These are phyloP conservation scores for Arge pagana DNA, from an alignment of 2,888 invertebrate species.

Conservation along the genomic window DNA sequence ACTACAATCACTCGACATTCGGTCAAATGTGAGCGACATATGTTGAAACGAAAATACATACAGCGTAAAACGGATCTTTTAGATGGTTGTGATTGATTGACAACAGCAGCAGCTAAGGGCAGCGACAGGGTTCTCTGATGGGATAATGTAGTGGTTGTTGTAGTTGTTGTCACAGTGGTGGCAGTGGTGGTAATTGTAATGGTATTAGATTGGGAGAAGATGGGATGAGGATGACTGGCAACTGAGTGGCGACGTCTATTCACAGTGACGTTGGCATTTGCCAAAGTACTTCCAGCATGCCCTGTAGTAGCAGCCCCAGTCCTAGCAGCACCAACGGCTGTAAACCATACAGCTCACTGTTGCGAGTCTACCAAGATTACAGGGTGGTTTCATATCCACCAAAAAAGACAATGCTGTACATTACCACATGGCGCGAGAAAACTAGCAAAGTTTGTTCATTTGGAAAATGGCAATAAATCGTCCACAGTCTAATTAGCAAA, in stretches of 20 bases:
- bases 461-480: too few relatives aligned
- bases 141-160: slow-evolving; percentile 53
- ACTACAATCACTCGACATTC: background rate
- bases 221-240: slow-evolving; percentile 55
- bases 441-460: too few relatives aligned
- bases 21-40: slow-evolving; percentile 8
- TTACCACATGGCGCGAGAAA: slow-evolving; percentile 15
- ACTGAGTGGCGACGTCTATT: slow-evolving; percentile 56
- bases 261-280: slow-evolving; percentile 49
- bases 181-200: slow-evolving; percentile 45
- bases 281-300: slow-evolving; percentile 33
- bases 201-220: slow-evolving; percentile 54
- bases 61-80: slow-evolving; percentile 58
- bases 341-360: slow-evolving; percentile 47
- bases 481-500: too few relatives aligned
- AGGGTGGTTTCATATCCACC: background rate
- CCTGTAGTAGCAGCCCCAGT: slow-evolving; percentile 33
- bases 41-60: slow-evolving; percentile 53
- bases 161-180: slow-evolving; percentile 40
- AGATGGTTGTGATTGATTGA: slow-evolving; percentile 58
- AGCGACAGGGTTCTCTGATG: slow-evolving; percentile 75
- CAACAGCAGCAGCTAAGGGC: slow-evolving; percentile 65
- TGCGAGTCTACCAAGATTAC: slow-evolving; percentile 11
- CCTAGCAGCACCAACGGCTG: slow-evolving; percentile 53
- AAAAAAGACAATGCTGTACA: slow-evolving; percentile 12